phyloP scores from a whole-genome alignment of 2,113 vertebrate species.

The Bufo bufo region DNA sequence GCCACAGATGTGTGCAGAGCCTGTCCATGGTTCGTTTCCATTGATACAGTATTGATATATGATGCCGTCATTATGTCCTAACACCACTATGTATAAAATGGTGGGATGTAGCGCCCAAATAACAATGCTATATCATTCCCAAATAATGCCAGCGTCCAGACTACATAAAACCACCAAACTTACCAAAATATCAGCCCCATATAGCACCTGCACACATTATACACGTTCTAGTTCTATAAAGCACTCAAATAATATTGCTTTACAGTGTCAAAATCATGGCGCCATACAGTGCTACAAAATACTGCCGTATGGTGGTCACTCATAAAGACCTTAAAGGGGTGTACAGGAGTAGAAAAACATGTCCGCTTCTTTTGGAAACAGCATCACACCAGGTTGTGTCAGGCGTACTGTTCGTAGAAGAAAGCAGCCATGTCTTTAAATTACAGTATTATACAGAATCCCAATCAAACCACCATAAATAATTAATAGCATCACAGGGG shows the following conservation, averaged over 20 bases:
- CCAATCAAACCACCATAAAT: background rate
- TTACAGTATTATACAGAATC: background rate
- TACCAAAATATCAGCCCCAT: background rate
- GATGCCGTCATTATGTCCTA: background rate
- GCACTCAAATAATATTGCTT: background rate
- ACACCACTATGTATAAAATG: background rate
- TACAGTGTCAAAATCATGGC: background rate
- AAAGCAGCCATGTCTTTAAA: background rate
- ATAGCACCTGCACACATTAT: background rate
- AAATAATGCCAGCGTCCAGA: background rate
- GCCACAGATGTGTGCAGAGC: background rate
- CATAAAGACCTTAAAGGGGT: no score
- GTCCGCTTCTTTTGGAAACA: no score
- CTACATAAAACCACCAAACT: background rate
- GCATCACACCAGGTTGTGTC: no score
- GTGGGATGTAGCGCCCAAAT: background rate
- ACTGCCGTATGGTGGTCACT: background rate
- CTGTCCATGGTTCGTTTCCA: background rate
- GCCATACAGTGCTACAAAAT: background rate
- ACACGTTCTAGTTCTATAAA: background rate
- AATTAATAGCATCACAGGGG: background rate
- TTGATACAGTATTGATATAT: background rate
- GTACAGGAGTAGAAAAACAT: no score
- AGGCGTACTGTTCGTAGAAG: no score
- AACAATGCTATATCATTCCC: background rate